These are phyloP conservation scores for Halisarca cf. caerulea DNA, from an alignment of 37 sponge, comb jelly and placozoan genomes.

Conservation along the genomic window DNA sequence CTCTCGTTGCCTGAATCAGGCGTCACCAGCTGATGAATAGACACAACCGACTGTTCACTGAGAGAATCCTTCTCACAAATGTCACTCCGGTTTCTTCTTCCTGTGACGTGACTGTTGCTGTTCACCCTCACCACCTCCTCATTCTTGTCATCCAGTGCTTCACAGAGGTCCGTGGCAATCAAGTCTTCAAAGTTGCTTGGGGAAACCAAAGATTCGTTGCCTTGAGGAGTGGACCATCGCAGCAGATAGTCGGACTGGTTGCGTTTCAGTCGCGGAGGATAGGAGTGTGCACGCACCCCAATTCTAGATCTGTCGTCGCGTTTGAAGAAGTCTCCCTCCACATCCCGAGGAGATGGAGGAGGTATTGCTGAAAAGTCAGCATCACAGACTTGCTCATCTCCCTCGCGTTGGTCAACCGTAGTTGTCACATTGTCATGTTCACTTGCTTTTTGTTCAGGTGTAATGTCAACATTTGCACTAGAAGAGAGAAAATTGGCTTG, in stretches of 20 bases:
- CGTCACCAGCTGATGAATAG: neutral
- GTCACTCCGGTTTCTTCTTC: neutral
- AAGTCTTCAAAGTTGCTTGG: neutral
- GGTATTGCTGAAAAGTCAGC: neutral
- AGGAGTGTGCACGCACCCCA: neutral
- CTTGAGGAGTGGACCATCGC: neutral
- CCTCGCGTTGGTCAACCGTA: no score
- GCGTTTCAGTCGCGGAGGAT: neutral
- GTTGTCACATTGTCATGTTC: neutral
- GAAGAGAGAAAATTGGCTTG: neutral
- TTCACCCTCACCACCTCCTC: neutral
- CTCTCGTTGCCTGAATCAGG: conserved; percentile 29
- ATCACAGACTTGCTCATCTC: neutral
- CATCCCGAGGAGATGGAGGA: neutral
- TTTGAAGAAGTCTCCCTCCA: neutral
- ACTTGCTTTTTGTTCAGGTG: neutral
- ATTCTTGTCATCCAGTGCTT: neutral
- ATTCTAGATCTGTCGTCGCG: neutral
- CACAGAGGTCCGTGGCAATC: neutral
- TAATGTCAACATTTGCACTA: neutral
- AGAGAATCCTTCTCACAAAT: conserved; percentile 15
- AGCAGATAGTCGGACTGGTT: neutral
- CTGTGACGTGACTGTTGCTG: neutral
- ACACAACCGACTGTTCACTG: neutral
- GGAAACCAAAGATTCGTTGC: neutral